Base-by-base conservation (phyloP, 2,113 vertebrate species). In the Anguilla japonica region DNA sequence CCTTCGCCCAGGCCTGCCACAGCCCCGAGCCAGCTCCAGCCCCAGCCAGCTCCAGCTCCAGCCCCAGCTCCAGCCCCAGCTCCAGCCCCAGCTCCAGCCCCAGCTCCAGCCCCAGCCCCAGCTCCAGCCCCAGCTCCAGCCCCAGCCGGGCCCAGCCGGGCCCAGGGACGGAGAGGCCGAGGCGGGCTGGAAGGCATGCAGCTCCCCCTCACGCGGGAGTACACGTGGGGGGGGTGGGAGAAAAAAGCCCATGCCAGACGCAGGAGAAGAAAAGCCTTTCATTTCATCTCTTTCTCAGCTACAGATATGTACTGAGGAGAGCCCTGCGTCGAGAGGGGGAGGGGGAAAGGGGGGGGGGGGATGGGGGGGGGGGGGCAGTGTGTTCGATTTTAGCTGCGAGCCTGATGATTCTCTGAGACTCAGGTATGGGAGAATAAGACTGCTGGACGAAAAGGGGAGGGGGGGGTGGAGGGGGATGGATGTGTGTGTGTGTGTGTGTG, bases 371-470 rank as follows among this genome's bases (percentile, higher is more conserved):
- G 91, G 94, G 90, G 87, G 92, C 40, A 91, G 83, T 85, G 84
- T 63, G 87, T 94, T 93, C 90, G 92, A 94, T 91, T 93, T 94
- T 90, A 88, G 88, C 88, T 92, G 87, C 89, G 91, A 95, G 89
- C 79, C 75, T 92, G 53, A 92, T 81, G 89, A 82, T 91, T 89
- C 87, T 87, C 86, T 41, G 81, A 81, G 83, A 89, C 88, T 91
- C 92, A 92, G 93, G 89, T 83, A 91, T 86, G 85, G 89, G 89
- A 84, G 88, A 83, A 14, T 91, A 92, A 92, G 82, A 91, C 89
- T 88, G 56, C 43, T n/a, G 86, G 85, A 56, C 13, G 18, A 34
- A 34, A 34, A 0, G 34, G 34, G 34, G 34, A 34, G 34, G 46
- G 34, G 81, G 53, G 78, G 40, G 26, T 29, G 41, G 18, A 40